Percentiles rank a stretch among this genome's conserved stretches.
Conservation (phyloP, 2,113 vertebrate species). For the Cichladusa arquata region DNA sequence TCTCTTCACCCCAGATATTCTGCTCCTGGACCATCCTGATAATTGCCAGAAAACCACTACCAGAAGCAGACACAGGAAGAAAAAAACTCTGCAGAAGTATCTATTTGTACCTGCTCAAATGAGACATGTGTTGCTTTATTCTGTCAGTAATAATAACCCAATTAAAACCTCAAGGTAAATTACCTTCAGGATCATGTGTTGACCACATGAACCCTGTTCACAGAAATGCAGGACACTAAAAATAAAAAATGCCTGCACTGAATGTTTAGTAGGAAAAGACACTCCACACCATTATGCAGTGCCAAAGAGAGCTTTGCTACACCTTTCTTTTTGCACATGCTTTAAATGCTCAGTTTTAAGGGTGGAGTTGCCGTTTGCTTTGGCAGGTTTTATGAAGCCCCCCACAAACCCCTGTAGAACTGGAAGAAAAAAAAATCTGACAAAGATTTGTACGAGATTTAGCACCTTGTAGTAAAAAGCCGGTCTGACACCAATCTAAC, state of each 20-base stretch:
- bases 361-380: not conserved
- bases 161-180: slow-evolving; percentile 27
- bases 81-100: not conserved
- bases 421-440: not conserved
- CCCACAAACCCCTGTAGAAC: not conserved
- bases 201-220: slow-evolving; percentile 52
- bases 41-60: not conserved
- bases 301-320: slow-evolving; percentile 24
- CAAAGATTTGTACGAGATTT: not conserved
- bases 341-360: slow-evolving; percentile 39
- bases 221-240: slow-evolving; percentile 33
- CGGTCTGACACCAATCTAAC: not conserved
- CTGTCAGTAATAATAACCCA: not conserved
- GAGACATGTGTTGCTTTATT: not conserved
- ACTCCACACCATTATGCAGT: not conserved
- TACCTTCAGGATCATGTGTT: not conserved
- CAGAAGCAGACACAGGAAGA: not conserved
- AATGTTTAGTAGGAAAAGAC: slow-evolving; percentile 35
- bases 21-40: not conserved
- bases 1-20: not conserved
- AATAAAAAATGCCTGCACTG: slow-evolving; percentile 50
- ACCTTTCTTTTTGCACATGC: not conserved
- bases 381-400: not conserved
- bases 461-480: not conserved
- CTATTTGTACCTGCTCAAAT: not conserved